Evolutionary conservation across 2,797 vertebrate species (phyloP).

Genomic region (Pteronotus mesoamericanus): DNA sequence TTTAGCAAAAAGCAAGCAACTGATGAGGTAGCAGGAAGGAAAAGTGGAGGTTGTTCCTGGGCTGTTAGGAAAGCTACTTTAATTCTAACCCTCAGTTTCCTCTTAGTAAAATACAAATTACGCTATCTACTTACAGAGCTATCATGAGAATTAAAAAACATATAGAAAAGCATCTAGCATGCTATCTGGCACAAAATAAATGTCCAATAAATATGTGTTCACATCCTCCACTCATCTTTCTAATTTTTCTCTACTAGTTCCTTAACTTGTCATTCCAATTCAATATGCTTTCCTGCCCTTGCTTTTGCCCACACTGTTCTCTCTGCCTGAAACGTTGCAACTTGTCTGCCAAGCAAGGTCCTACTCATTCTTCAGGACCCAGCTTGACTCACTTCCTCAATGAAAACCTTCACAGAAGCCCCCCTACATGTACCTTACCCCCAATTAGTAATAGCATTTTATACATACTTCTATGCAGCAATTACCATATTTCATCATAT

Average conservation of each 20-base stretch:
- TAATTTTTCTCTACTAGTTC: not conserved
- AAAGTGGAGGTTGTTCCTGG: not conserved
- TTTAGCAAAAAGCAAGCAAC: constrained; percentile 37
- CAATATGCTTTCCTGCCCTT: not conserved
- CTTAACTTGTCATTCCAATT: not conserved
- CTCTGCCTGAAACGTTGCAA: constrained; percentile 21
- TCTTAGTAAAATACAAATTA: constrained; percentile 34
- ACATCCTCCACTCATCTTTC: not conserved
- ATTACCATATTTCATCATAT: constrained; percentile 15
- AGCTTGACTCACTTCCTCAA: constrained; percentile 25
- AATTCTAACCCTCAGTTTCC: constrained; percentile 24
- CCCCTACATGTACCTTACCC: not conserved
- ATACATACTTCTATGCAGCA: not conserved
- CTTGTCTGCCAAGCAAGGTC: constrained; percentile 35
- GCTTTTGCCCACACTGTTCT: constrained; percentile 24
- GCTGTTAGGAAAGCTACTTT: constrained; percentile 13
- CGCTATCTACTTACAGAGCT: not conserved
- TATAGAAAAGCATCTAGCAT: not conserved
- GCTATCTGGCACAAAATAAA: constrained; percentile 4
- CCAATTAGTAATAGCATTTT: not conserved
- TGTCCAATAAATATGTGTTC: not conserved
- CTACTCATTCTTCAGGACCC: constrained; percentile 31
- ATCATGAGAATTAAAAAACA: constrained; percentile 7
- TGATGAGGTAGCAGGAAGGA: constrained; percentile 2
- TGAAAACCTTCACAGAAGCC: not conserved